Conservation (phyloP, 2,888 invertebrate species). For the Notocelia uddmanniana region DNA sequence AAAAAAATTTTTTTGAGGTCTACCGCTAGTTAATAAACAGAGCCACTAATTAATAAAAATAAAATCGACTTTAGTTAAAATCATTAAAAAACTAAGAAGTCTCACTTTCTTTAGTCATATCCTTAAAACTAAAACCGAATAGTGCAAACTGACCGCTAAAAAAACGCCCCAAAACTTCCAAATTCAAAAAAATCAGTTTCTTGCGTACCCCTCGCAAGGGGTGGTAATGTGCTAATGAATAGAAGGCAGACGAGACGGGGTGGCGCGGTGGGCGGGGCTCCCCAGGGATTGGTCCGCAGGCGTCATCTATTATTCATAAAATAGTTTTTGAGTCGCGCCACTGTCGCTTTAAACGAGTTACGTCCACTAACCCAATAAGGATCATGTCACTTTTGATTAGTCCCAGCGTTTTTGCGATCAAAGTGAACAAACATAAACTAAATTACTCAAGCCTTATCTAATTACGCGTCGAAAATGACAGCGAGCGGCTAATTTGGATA, state of each 20-base stretch:
- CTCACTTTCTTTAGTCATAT: too few relatives aligned
- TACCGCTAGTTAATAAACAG: too few relatives aligned
- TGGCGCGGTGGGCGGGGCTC: conserved; percentile 74
- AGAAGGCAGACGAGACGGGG: conserved; percentile 69
- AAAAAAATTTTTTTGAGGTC: too few relatives aligned
- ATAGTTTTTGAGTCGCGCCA: conserved; percentile 85
- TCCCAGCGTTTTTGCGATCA: conserved; percentile 75
- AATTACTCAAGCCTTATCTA: conserved; percentile 69
- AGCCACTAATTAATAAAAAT: too few relatives aligned
- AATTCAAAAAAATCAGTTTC: conserved; percentile 48
- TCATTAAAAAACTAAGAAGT: too few relatives aligned
- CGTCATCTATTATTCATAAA: conserved; percentile 86
- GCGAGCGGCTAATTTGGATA: conserved; percentile 71
- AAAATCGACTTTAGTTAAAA: too few relatives aligned
- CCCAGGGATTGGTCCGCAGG: conserved; percentile 82
- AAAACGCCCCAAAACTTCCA: conserved; percentile 33
- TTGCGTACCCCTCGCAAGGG: conserved; percentile 60
- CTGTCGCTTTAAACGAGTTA: conserved; percentile 80
- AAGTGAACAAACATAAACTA: conserved; percentile 64
- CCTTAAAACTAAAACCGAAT: neutral
- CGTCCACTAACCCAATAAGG: conserved; percentile 79
- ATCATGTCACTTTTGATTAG: conserved; percentile 85
- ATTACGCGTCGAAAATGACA: conserved; percentile 72
- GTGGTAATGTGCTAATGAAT: conserved; percentile 85
- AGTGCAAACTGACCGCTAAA: conserved; percentile 23